Percentiles rank a stretch among this genome's conserved stretches.
These are phyloP conservation scores for Marisa cornuarietis DNA, from an alignment of 1,140 invertebrate species.

Conservation along the genomic window DNA sequence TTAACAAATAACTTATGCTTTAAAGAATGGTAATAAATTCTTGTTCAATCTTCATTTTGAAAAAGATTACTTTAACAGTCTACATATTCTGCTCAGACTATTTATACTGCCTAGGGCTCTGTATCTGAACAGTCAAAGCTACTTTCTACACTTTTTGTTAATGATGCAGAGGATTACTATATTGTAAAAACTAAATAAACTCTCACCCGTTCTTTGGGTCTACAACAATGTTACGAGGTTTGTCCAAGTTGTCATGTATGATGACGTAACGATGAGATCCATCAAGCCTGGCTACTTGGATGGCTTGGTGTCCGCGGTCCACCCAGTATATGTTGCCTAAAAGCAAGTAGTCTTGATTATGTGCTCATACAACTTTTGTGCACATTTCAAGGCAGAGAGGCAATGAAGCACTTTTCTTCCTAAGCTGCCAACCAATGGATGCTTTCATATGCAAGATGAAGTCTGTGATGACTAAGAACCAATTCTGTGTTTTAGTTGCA, in stretches of 20 bases:
- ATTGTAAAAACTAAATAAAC: background rate
- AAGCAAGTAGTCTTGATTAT: constrained; percentile 47
- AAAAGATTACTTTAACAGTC: background rate
- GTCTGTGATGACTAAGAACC: no score
- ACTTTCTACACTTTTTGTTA: no score
- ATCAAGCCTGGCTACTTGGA: constrained; percentile 72
- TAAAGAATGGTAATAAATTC: no score
- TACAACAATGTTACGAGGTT: constrained; percentile 93
- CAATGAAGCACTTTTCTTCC: background rate
- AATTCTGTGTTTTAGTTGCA: no score
- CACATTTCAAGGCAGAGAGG: background rate
- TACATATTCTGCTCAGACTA: background rate
- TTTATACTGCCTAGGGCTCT: background rate
- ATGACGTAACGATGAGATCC: constrained; percentile 87
- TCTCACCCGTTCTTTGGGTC: constrained; percentile 92
- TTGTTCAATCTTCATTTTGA: no score
- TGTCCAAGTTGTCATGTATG: constrained; percentile 92
- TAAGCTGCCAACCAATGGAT: no score
- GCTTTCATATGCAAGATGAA: no score
- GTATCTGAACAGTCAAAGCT: background rate
- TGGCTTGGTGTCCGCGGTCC: constrained; percentile 76
- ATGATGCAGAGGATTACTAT: no score
- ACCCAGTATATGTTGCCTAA: constrained; percentile 89
- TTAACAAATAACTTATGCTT: no score
- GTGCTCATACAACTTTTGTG: background rate